These are phyloP conservation scores for Eriosoma lanigerum DNA, from an alignment of 1,140 invertebrate species.

Conservation along the genomic window DNA sequence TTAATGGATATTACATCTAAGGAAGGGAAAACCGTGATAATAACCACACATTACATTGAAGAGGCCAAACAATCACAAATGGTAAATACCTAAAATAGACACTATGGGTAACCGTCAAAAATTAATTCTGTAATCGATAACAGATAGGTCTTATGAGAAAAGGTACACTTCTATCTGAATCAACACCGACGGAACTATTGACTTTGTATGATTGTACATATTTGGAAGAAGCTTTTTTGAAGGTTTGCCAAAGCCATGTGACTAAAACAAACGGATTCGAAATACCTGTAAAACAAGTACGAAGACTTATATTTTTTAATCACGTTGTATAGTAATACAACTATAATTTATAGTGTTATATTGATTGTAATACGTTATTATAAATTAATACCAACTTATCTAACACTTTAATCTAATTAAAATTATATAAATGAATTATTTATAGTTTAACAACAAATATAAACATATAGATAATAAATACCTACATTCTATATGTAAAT, in stretches of 20 bases:
- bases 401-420: too few relatives aligned
- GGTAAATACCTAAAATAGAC: slow-evolving; percentile 63
- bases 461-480: too few relatives aligned
- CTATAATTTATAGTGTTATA: too few relatives aligned
- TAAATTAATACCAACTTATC: too few relatives aligned
- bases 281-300: slow-evolving; percentile 41
- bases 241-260: slow-evolving; percentile 58
- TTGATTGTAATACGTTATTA: too few relatives aligned
- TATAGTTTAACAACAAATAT: too few relatives aligned
- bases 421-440: too few relatives aligned
- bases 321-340: background rate
- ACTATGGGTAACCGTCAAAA: background rate
- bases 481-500: too few relatives aligned
- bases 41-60: slow-evolving; percentile 95
- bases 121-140: slow-evolving; percentile 32
- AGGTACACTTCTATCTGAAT: slow-evolving; percentile 65
- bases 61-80: slow-evolving; percentile 82
- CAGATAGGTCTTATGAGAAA: slow-evolving; percentile 67
- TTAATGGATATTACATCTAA: slow-evolving; percentile 71
- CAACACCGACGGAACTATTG: slow-evolving; percentile 59
- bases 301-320: background rate
- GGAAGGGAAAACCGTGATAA: slow-evolving; percentile 73
- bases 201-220: slow-evolving; percentile 57
- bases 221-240: slow-evolving; percentile 67
- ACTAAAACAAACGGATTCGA: slow-evolving; percentile 35